phyloP scores from a whole-genome alignment of 2,888 invertebrate genomes.

The Trypoxylon attenuatum region DNA sequence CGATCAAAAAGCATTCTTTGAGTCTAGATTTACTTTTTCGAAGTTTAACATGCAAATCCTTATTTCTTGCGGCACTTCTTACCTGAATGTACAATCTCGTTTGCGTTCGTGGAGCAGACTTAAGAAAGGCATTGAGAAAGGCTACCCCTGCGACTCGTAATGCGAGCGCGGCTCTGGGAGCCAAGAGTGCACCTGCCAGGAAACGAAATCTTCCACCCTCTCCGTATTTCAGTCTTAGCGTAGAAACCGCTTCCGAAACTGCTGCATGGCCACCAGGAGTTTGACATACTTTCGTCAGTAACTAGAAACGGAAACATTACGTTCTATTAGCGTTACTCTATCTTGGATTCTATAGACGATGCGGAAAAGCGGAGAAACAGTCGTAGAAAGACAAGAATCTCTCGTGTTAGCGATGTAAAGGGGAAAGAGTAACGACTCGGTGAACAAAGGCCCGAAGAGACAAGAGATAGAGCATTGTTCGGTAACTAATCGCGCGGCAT shows the following conservation, averaged over 20 bases:
- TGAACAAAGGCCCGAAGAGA: neutral
- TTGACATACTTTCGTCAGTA: constrained; percentile 89
- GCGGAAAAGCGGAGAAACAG: too few species aligned
- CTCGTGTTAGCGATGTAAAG: neutral
- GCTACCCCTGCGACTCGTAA: constrained; percentile 87
- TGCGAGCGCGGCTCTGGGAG: constrained; percentile 80
- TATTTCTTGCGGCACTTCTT: too few species aligned
- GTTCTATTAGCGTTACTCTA: too few species aligned
- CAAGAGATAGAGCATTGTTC: neutral
- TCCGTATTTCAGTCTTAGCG: constrained; percentile 89
- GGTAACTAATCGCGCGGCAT: neutral
- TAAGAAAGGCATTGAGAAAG: constrained; percentile 89
- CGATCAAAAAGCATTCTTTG: too few species aligned
- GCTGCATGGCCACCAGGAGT: constrained; percentile 86
- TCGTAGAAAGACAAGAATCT: too few species aligned
- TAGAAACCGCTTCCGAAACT: constrained; percentile 93
- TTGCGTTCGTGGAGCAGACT: constrained; percentile 85
- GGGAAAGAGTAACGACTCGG: neutral
- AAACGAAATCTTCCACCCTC: constrained; percentile 95
- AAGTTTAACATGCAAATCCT: too few species aligned
- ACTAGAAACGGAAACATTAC: constrained; percentile 76
- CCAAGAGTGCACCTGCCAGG: constrained; percentile 90
- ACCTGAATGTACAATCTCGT: constrained; percentile 88
- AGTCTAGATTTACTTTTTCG: too few species aligned
- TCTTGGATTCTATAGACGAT: too few species aligned